Percentiles rank a stretch among this genome's conserved stretches.
These are phyloP conservation scores for Drosophila lacteicornis DNA, from an alignment of 1,140 invertebrate species.

Conservation along the genomic window DNA sequence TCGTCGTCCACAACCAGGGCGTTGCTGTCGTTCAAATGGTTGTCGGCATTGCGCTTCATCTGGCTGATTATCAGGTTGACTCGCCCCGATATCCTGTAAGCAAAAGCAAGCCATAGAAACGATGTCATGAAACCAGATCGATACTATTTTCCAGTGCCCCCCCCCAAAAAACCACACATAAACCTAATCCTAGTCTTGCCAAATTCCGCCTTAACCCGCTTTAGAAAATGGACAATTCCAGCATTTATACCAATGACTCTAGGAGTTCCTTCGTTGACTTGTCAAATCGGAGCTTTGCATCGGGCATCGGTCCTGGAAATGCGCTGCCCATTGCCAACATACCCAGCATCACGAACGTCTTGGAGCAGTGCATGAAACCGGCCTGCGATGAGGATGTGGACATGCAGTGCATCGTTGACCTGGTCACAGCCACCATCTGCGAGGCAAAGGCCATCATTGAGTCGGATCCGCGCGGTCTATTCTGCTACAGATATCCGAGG, in stretches of 20 bases:
- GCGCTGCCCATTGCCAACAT: slow-evolving; percentile 11
- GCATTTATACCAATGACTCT: background rate
- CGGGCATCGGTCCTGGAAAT: background rate
- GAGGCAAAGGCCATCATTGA: slow-evolving; percentile 52
- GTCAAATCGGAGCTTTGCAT: background rate
- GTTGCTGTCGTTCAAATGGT: slow-evolving; percentile 50
- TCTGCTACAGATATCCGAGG: slow-evolving; percentile 55
- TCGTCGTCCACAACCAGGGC: slow-evolving; percentile 51
- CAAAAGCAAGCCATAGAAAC: slow-evolving; percentile 13
- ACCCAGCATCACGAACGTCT: background rate
- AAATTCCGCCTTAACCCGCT: background rate
- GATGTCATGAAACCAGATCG: background rate
- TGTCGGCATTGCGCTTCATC: slow-evolving; percentile 60
- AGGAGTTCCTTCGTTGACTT: background rate
- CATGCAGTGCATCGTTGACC: slow-evolving; percentile 46
- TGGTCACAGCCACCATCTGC: slow-evolving; percentile 57
- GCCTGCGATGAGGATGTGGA: slow-evolving; percentile 62
- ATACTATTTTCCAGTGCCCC: background rate
- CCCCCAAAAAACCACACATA: background rate
- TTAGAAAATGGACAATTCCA: slow-evolving; percentile 10
- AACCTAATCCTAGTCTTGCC: background rate
- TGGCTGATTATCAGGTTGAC: slow-evolving; percentile 71
- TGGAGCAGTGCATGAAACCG: slow-evolving; percentile 48
- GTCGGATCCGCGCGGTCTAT: slow-evolving; percentile 60
- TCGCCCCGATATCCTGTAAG: slow-evolving; percentile 59